Evolutionary conservation across 2,888 invertebrate genomes (phyloP).

Genomic region (Charanyca ferruginea): DNA sequence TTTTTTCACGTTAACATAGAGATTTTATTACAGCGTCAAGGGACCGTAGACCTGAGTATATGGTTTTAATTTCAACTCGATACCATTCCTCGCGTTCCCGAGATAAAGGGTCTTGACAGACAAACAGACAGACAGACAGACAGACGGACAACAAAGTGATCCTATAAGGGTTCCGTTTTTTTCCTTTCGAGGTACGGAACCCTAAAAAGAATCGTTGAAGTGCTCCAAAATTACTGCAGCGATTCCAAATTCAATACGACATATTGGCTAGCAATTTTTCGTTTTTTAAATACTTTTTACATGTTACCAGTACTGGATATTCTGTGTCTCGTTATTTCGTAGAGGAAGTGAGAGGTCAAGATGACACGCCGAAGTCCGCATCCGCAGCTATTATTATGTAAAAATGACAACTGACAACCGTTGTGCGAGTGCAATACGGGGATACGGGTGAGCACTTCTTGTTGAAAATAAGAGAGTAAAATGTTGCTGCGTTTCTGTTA

Average conservation of each 20-base stretch:
- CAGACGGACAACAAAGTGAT: no score
- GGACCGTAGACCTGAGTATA: no score
- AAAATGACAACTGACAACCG: slow-evolving; percentile 43
- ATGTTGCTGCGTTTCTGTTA: background rate
- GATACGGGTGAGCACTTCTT: slow-evolving; percentile 1
- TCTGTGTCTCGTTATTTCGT: slow-evolving; percentile 36
- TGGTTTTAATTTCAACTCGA: no score
- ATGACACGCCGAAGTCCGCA: slow-evolving; percentile 58
- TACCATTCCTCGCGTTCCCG: no score
- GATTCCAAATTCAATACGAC: background rate
- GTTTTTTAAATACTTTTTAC: background rate
- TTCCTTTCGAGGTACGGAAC: no score
- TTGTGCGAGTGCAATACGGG: slow-evolving; percentile 21
- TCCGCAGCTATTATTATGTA: slow-evolving; percentile 54
- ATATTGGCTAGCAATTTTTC: background rate
- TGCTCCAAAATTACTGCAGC: background rate
- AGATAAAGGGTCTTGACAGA: no score
- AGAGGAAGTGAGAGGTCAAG: slow-evolving; percentile 70
- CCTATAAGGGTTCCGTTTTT: no score
- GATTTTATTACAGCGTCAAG: no score
- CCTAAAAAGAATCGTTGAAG: background rate
- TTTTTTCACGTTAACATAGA: no score
- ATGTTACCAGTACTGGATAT: slow-evolving; percentile 10
- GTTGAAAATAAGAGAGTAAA: slow-evolving; percentile 1
- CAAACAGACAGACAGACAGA: no score